Base-by-base conservation (phyloP, 2,797 vertebrate species). In the Euthynnus affinis region DNA sequence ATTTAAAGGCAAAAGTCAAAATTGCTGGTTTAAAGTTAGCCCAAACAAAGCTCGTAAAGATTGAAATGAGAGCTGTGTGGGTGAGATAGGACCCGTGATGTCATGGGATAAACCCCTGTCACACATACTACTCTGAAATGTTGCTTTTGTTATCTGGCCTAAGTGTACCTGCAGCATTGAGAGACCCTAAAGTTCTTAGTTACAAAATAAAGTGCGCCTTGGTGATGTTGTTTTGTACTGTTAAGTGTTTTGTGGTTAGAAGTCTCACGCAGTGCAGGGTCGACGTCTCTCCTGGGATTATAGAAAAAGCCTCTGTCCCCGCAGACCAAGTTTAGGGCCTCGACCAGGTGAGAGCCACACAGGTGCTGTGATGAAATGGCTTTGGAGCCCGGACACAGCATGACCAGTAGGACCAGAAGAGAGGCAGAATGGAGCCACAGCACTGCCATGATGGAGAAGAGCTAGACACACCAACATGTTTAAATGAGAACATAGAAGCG, bases 271-370 rank as follows among this genome's bases (percentile, higher is more conserved):
- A 94, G 85, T 0, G 91, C 85, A 40, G 94, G 89, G 61, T 94
- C 93, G 0, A 59, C 3, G 0, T 95, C 94, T 65, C 95, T 90
- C 52, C 25, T 62, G 29, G 95, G 91, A 4, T 80, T 91, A 71
- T 94, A 96, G 94, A 94, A 95, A 91, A 97, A 97, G 8, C 96
- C 96, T 0, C 90, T 73, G 0, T 95, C 94, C 34, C 95, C 95
- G 4, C 96, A 97, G 42, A 96, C 94, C 64, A 96, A 74, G 83
- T 95, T 95, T 20, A 98, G 94, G 0, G 96, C 93, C 9, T 97
- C 96, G 81, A 97, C 96, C 82, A 97, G 88, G 83, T 96, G 95
- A 15, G 95, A 92, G 3, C 96, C 96, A 0, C 96, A 97, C 69
- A 97, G 94, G 80, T 95, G 94, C 80, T 96, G 95, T 56, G 90